Conservation (phyloP, 2,888 invertebrate species). For the Diadegma fenestrale region DNA sequence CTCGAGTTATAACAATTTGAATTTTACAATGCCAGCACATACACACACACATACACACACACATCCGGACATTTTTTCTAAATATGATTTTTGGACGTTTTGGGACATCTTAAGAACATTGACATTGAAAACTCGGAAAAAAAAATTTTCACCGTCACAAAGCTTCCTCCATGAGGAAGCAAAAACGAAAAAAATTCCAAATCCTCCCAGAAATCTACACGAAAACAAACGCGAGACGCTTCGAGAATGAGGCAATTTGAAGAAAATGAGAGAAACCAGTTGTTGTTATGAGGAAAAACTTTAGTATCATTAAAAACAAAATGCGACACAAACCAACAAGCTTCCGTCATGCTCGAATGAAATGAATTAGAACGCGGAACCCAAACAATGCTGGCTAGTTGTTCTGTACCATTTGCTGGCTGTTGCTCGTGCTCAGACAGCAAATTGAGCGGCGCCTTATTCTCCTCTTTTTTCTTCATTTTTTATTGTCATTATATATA, state of each 20-base stretch:
- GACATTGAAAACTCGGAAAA: too few relatives aligned
- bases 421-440: constrained; percentile 51
- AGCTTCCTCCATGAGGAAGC: too few relatives aligned
- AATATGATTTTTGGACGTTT: too few relatives aligned
- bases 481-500: background rate
- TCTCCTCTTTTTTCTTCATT: constrained; percentile 39
- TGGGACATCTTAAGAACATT: too few relatives aligned
- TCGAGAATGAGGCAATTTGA: background rate
- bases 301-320: constrained; percentile 38
- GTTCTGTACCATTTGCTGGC: constrained; percentile 29
- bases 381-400: constrained; percentile 61
- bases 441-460: constrained; percentile 67
- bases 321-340: constrained; percentile 35
- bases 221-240: background rate
- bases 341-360: constrained; percentile 58
- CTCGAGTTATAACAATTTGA: too few relatives aligned
- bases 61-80: too few relatives aligned
- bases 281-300: background rate
- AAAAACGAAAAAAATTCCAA: too few relatives aligned
- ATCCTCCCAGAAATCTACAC: too few relatives aligned
- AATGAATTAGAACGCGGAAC: constrained; percentile 67
- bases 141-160: too few relatives aligned
- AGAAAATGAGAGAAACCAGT: background rate
- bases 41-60: too few relatives aligned
- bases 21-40: too few relatives aligned